Evolutionary conservation across 1,140 invertebrate genomes (phyloP), one percentile per base, ranked within the genome.

Genomic region (Idris sp.): DNA sequence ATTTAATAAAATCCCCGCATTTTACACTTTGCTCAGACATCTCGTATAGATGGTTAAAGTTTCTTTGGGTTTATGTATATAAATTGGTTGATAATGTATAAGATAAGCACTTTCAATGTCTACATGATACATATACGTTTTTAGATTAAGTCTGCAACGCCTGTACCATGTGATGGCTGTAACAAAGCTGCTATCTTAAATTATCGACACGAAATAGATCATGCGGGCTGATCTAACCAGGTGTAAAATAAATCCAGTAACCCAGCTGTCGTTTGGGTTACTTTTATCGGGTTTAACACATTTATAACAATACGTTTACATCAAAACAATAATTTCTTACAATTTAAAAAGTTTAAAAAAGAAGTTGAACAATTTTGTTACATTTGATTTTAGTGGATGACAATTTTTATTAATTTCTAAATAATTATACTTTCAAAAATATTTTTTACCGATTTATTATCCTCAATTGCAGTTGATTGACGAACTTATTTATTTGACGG

Each of bases 31-130:
- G n/a, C n/a, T n/a, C n/a, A n/a, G n/a, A n/a, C n/a, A n/a, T n/a
- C n/a, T n/a, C n/a, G n/a, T n/a, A n/a, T n/a, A n/a, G n/a, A n/a
- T 15, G 14, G 58, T 41, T 62, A 49, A 62, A 62, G 58, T 62
- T 62, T 41, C 25, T 26, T 13, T 43, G 40, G 31, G 41, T 31
- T 62, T 51, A 51, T 33, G 58, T 51, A 62, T 62, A 62, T 51
- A 62, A 62, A 62, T 62, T 62, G 58, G 25, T 51, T 49, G 36
- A 62, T 51, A 41, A 51, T 51, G 40, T 33, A 46, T 62, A 25
- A 31, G 44, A 62, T 62, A 43, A 38, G 18, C 10, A 28, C 26
- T 31, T 16, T 25, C 35, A 49, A 43, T 33, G 4, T 48, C 15
- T 40, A 25, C 41, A 18, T 40, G 8, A 19, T 19, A 46, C 40